Evolutionary conservation across 2,888 invertebrate genomes (phyloP), one percentile per base, ranked within the genome.

Genomic region (Troides aeacus): DNA sequence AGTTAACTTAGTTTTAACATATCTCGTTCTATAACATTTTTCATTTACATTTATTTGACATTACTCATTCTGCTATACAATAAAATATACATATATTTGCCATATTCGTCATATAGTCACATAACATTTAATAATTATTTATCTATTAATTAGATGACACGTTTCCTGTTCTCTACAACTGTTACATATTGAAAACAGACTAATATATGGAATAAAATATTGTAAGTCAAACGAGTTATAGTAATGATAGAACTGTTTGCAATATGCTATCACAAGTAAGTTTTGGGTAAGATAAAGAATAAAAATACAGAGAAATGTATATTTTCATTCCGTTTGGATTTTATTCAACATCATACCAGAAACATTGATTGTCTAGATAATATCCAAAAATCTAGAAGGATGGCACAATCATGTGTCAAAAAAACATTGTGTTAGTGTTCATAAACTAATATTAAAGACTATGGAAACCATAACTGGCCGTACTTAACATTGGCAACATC

Each of bases 1-100:
- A 92, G 86, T 91, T 90, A 90, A 90, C 92, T 90, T 92, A 92
- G 84, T 85, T 82, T 88, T 90, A 90, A 90, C 89, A 88, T 88
- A 87, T 89, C 84, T 90, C 86, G 84, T 79, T 90, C 85, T 87
- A 89, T 91, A 92, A 92, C 92, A 91, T 88, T 84, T 84, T 88
- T 81, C 85, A 88, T 90, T 91, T 91, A 90, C 88, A 91, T 89
- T 90, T 87, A 87, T 89, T 82, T 87, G 89, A 87, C 87, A 87
- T 88, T 89, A 88, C 85, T 91, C 90, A 85, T 87, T 90, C 89
- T 86, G 87, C 89, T 92, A 88, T 90, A 90, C 89, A 91, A 90
- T 92, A 91, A 90, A 91, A 91, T 91, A 90, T 86, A 89, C 85
- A 89, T 88, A 80, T 86, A 85, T 85, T 88, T 86, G 86, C 85